Evolutionary conservation across 2,113 vertebrate genomes (phyloP), one percentile per base, ranked within the genome.

Genomic region (Tylochromis polylepis): DNA sequence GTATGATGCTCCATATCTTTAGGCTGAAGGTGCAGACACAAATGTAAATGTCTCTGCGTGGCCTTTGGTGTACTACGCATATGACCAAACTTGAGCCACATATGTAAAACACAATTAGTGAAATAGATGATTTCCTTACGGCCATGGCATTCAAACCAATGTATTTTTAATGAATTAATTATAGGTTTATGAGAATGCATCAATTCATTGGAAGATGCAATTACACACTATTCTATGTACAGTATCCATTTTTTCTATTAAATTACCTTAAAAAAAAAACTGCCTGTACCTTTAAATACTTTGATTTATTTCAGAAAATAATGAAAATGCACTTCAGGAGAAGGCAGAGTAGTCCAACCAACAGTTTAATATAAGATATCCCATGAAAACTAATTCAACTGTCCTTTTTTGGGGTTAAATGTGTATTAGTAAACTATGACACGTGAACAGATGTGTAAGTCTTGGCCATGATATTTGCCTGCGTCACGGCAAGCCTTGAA

Each of bases 21-120:
- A 65, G 18, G 38, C 31, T 38, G 31, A 36, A 65, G 60, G 18
- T n/a, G 31, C 60, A 65, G 60, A 65, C 60, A 38, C 31, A 1
- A 38, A 65, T n/a, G 36, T 8, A 65, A 36, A 65, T 60, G 58
- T 2, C 59, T 62, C 2, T 12, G 18, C 59, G n/a, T 11, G 29
- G 29, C 11, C 11, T 12, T 0, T 65, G 60, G 36, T 38, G 18
- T n/a, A 36, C 59, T 62, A 1, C 3, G 1, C 11, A 1, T 3
- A 12, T 0, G 2, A 31, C 0, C 34, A 65, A 65, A 8, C 60
- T 65, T n/a, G 11, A 36, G 31, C 2, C 31, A 6, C 31, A 65
- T 18, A n/a, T 38, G 60, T 65, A 65, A 65, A 65, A 65, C 31
- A 12, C 31, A 65, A 65, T 65, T 65, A 65, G 59, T 12, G 18